phyloP scores from a whole-genome alignment of 2,113 vertebrate genomes.

The Anguilla rostrata region DNA sequence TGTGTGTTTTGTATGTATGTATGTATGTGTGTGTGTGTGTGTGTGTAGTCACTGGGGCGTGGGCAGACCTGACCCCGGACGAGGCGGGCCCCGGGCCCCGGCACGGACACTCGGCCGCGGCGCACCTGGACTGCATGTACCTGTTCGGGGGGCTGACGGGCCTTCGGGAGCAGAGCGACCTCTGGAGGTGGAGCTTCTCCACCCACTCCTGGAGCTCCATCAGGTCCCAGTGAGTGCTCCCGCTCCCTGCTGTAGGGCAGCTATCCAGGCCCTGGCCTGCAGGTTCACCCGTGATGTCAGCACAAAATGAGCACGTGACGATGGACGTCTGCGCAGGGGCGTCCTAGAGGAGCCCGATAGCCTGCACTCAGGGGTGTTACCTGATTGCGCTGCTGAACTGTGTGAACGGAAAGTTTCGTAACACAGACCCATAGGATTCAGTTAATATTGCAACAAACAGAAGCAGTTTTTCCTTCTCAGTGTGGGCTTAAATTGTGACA shows the following conservation, averaged over 20 bases:
- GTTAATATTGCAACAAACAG: not conserved
- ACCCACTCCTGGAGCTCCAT: conserved; percentile 74
- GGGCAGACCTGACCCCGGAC: conserved; percentile 58
- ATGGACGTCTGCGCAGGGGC: not conserved
- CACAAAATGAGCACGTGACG: not conserved
- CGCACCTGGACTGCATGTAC: conserved; percentile 75
- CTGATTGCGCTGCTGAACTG: not conserved
- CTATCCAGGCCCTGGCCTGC: not conserved
- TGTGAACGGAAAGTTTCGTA: not conserved
- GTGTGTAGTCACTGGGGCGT: conserved; percentile 68
- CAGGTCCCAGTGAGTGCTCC: conserved; percentile 68
- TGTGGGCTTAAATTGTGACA: not conserved
- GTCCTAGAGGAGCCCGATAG: not conserved
- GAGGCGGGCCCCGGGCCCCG: conserved; percentile 71
- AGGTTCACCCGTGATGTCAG: not conserved
- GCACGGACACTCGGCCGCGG: conserved; percentile 75
- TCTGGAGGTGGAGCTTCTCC: conserved; percentile 79
- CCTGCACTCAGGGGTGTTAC: not conserved
- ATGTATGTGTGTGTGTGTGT: conserved; percentile 4
- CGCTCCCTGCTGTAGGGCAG: not conserved
- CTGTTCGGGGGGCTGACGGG: conserved; percentile 79
- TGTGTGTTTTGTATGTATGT: not conserved
- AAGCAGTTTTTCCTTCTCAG: not conserved
- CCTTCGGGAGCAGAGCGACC: conserved; percentile 79
- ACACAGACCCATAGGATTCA: not conserved